Evolutionary conservation across 2,888 invertebrate species (phyloP).

Genomic region (Heliothis peltigera): DNA sequence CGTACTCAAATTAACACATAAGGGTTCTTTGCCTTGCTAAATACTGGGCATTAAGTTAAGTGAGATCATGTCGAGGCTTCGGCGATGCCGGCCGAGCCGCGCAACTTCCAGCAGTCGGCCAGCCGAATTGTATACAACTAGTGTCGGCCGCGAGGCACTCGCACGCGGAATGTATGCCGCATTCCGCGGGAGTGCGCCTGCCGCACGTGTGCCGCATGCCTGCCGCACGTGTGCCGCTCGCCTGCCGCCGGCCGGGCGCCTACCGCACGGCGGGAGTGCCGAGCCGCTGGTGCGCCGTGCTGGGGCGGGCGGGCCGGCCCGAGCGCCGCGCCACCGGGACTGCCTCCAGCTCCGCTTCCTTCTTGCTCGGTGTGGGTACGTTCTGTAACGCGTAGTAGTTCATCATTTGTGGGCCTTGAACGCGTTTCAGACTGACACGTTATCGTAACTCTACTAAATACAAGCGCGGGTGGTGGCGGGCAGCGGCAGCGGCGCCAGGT

Average conservation of each 20-base stretch:
- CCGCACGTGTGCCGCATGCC: slow-evolving; percentile 66
- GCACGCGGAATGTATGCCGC: slow-evolving; percentile 22
- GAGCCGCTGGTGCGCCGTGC: slow-evolving; percentile 68
- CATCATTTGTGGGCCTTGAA: neutral
- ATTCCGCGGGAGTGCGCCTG: slow-evolving; percentile 30
- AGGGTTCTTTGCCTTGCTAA: slow-evolving; percentile 60
- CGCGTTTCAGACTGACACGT: too few species aligned
- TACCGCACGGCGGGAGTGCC: slow-evolving; percentile 79
- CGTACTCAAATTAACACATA: slow-evolving; percentile 52
- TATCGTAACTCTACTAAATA: too few species aligned
- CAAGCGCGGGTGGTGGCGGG: neutral
- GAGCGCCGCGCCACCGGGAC: slow-evolving; percentile 66
- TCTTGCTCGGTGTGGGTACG: slow-evolving; percentile 69
- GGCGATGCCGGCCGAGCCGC: slow-evolving; percentile 54
- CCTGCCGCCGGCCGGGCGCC: slow-evolving; percentile 30
- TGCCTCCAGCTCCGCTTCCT: slow-evolving; percentile 70
- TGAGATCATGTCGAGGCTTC: slow-evolving; percentile 73
- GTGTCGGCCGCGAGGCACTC: slow-evolving; percentile 46
- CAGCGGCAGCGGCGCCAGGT: slow-evolving; percentile 93
- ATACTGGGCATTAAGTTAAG: slow-evolving; percentile 71
- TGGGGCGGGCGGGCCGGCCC: slow-evolving; percentile 64
- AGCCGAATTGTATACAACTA: slow-evolving; percentile 55
- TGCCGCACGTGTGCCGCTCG: slow-evolving; percentile 67
- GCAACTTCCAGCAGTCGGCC: slow-evolving; percentile 45
- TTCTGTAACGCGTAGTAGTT: slow-evolving; percentile 67